These are phyloP conservation scores for Volucella zonaria DNA, from an alignment of 2,888 invertebrate species.

Conservation along the genomic window DNA sequence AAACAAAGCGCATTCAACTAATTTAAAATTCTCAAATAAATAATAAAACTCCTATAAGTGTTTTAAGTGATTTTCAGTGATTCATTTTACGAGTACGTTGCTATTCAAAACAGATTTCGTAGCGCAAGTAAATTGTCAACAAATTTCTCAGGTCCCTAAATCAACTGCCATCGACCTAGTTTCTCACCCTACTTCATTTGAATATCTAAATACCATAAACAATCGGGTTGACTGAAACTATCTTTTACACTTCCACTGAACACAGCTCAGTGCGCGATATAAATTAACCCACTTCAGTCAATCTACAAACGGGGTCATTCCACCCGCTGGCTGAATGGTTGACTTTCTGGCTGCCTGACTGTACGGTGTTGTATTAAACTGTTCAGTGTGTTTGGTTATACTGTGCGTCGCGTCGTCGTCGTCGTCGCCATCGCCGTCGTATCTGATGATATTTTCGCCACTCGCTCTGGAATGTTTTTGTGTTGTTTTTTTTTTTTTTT, in stretches of 20 bases:
- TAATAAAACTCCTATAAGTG: too few species aligned
- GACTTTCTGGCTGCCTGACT: too few species aligned
- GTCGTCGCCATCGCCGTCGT: background rate
- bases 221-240: conserved; percentile 52
- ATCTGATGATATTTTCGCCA: conserved; percentile 33
- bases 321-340: conserved; percentile 57
- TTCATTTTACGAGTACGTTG: too few species aligned
- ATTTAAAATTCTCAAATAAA: too few species aligned
- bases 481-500: conserved; percentile 5
- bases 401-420: too few species aligned
- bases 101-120: too few species aligned
- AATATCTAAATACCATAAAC: conserved; percentile 49
- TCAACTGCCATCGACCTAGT: conserved; percentile 48
- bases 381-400: too few species aligned
- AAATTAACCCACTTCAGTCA: conserved; percentile 71
- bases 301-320: conserved; percentile 68
- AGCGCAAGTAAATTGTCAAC: too few species aligned
- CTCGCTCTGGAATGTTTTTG: conserved; percentile 32
- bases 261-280: conserved; percentile 44
- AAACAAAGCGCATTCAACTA: too few species aligned
- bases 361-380: too few species aligned
- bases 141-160: too few species aligned
- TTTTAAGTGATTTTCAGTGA: too few species aligned
- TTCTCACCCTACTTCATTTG: conserved; percentile 49
- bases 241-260: conserved; percentile 47